phyloP scores from a whole-genome alignment of 2,113 vertebrate species.

The Calidris pygmaea region DNA sequence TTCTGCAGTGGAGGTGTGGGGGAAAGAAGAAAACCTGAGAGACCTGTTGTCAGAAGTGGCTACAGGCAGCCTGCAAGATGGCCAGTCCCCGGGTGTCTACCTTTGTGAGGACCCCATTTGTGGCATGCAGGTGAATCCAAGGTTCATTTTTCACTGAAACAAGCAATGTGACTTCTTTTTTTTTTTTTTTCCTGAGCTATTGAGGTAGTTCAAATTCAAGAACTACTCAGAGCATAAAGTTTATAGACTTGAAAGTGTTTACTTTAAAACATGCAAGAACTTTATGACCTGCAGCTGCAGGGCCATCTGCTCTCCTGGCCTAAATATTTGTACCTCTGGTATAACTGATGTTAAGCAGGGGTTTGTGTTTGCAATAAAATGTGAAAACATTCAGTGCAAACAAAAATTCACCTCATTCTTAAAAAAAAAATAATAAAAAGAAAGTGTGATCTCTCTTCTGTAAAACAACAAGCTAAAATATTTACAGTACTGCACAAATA shows the following conservation, averaged over 20 bases:
- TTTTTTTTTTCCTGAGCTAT: neutral
- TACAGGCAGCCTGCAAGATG: constrained; percentile 94
- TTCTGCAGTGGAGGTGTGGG: constrained; percentile 97
- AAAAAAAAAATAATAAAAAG: neutral
- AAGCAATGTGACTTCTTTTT: neutral
- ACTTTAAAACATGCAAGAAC: constrained; percentile 56
- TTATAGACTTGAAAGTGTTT: constrained; percentile 59
- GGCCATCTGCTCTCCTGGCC: constrained; percentile 67
- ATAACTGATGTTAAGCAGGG: constrained; percentile 68
- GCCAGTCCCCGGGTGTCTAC: constrained; percentile 98
- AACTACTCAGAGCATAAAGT: neutral
- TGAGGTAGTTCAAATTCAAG: neutral
- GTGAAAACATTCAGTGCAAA: constrained; percentile 40
- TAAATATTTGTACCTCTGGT: constrained; percentile 77
- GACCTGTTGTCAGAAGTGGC: constrained; percentile 95
- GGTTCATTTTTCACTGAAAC: neutral
- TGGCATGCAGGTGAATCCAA: constrained; percentile 91
- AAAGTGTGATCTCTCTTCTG: constrained; percentile 60
- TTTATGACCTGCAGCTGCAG: constrained; percentile 71
- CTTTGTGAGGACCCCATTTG: constrained; percentile 98
- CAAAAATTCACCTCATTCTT: constrained; percentile 53
- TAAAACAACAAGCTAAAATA: constrained; percentile 72
- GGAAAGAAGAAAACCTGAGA: constrained; percentile 95
- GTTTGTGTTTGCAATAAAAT: constrained; percentile 49
- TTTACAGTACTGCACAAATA: constrained; percentile 70